Percentiles rank a stretch among this genome's conserved stretches.
Conservation (phyloP, 2,888 invertebrate genomes). For the Galerucella calmariensis region DNA sequence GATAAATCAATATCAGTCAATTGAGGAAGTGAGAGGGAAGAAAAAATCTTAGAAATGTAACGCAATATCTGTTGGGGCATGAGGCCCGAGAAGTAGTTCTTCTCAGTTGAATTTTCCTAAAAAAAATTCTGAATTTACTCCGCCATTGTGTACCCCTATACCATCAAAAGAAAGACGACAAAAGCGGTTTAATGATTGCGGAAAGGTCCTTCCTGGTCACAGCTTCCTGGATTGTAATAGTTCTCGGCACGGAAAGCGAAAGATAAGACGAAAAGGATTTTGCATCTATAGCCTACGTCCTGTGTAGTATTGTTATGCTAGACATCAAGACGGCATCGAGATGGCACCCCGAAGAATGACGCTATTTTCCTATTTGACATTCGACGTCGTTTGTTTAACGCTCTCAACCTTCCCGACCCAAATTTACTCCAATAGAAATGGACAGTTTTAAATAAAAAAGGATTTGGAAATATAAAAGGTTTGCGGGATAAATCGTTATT, state of each 20-base stretch:
- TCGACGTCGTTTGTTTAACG: constrained; percentile 6
- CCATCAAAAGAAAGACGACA: constrained; percentile 21
- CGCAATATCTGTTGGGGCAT: too few species aligned
- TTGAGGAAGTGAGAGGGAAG: too few species aligned
- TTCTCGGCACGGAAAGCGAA: constrained; percentile 14
- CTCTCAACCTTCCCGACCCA: neutral
- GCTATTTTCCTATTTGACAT: constrained; percentile 29
- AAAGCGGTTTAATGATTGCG: constrained; percentile 26
- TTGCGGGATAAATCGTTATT: neutral
- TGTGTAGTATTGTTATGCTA: constrained; percentile 27
- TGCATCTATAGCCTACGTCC: constrained; percentile 21
- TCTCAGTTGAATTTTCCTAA: too few species aligned
- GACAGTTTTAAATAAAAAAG: neutral
- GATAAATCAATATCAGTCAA: too few species aligned
- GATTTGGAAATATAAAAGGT: neutral
- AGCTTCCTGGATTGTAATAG: constrained; percentile 27
- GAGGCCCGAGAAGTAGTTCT: neutral
- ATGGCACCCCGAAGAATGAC: constrained; percentile 32
- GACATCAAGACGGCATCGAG: constrained; percentile 31
- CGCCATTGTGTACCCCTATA: neutral
- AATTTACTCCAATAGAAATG: constrained; percentile 7
- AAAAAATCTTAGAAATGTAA: too few species aligned
- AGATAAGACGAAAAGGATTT: constrained; percentile 19
- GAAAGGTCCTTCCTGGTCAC: constrained; percentile 27
- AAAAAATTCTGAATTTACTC: neutral